phyloP scores from a whole-genome alignment of 2,797 vertebrate genomes.

The Pelochelys cantorii region DNA sequence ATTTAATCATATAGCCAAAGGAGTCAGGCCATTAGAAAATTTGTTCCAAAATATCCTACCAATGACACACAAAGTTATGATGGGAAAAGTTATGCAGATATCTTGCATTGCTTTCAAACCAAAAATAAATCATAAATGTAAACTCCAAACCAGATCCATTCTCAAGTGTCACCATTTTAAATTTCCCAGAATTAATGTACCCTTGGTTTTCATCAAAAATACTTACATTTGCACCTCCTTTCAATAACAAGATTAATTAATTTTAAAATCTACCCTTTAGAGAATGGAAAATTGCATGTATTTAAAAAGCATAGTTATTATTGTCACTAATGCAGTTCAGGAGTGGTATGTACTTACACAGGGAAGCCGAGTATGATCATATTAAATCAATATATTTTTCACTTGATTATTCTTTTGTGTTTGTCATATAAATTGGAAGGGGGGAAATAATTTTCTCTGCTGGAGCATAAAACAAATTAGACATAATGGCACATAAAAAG shows the following conservation, averaged over 20 bases:
- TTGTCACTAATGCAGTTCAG: conserved; percentile 36
- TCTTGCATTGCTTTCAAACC: fast-evolving
- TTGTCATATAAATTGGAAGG: conserved; percentile 75
- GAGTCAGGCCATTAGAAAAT: background rate
- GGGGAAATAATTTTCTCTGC: conserved; percentile 80
- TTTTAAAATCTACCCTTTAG: conserved; percentile 3
- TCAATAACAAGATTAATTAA: conserved; percentile 24
- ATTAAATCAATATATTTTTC: conserved; percentile 73
- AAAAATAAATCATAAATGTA: background rate
- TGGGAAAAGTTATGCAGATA: background rate
- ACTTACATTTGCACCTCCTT: background rate
- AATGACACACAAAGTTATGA: background rate
- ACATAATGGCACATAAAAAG: conserved; percentile 79
- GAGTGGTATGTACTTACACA: conserved; percentile 44
- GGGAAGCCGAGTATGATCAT: conserved; percentile 44
- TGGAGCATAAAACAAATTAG: conserved; percentile 80
- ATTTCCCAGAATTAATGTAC: background rate
- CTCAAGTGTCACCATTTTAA: background rate
- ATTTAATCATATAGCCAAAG: background rate
- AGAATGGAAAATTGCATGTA: background rate
- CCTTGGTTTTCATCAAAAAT: background rate
- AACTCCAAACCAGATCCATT: background rate
- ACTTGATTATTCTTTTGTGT: conserved; percentile 72
- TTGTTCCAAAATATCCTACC: background rate
- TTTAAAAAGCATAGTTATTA: conserved; percentile 46